Evolutionary conservation across 2,888 invertebrate species (phyloP).

Genomic region (Mimachlamys varia): DNA sequence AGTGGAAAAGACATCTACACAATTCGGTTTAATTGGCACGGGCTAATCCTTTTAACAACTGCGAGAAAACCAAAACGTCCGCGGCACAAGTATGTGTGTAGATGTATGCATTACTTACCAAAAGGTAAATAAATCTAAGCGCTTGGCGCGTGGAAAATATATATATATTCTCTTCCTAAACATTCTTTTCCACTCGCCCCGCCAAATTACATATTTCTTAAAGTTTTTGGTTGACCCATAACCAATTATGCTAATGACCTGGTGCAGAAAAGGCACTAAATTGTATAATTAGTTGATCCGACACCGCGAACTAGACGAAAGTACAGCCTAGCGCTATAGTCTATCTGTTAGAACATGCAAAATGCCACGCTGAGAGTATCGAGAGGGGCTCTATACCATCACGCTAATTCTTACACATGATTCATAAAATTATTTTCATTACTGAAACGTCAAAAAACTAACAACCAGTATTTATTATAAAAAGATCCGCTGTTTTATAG

Average conservation of each 20-base stretch:
- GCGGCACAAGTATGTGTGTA: not conserved
- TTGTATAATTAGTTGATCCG: slow-evolving; percentile 11
- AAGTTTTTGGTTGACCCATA: slow-evolving; percentile 1
- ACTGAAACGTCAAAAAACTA: not conserved
- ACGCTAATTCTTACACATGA: not conserved
- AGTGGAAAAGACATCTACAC: not conserved
- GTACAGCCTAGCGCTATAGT: not conserved
- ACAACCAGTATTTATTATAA: slow-evolving; percentile 20
- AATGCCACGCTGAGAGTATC: not conserved
- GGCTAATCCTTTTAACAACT: slow-evolving; percentile 11
- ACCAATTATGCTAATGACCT: slow-evolving; percentile 31
- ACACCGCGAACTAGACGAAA: not conserved
- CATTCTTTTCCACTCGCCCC: not conserved
- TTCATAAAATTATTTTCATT: slow-evolving; percentile 23
- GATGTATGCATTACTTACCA: not conserved
- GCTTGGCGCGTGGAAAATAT: not conserved
- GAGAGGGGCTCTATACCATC: not conserved
- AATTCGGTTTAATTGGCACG: not conserved
- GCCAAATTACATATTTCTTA: slow-evolving; percentile 25
- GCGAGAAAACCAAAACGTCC: not conserved
- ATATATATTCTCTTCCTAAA: not conserved
- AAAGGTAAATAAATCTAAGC: slow-evolving; percentile 1
- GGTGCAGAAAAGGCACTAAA: not conserved
- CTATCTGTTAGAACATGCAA: not conserved
- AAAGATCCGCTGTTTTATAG: not conserved